A percentile compares a stretch with the other conserved stretches of the same genome.
These are phyloP conservation scores for Prosapia bicincta DNA, from an alignment of 2,888 invertebrate species.

Conservation along the genomic window DNA sequence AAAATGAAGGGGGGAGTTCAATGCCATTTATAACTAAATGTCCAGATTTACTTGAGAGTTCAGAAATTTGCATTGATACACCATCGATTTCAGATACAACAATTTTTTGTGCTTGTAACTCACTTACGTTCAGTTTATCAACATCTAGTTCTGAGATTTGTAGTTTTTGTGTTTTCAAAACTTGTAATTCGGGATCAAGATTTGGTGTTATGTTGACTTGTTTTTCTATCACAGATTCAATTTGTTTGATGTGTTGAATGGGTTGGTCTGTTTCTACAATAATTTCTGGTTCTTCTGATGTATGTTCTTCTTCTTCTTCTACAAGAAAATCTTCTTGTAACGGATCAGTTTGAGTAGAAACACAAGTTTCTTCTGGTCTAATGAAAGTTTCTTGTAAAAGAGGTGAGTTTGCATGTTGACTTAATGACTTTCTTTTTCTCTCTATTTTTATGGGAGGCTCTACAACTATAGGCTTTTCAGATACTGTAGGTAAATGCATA, in stretches of 20 bases:
- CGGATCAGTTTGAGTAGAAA: constrained; percentile 83
- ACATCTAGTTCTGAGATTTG: constrained; percentile 75
- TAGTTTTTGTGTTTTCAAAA: constrained; percentile 46
- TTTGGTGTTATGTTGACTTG: constrained; percentile 39
- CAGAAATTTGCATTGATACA: constrained; percentile 65
- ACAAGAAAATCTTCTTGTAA: constrained; percentile 72
- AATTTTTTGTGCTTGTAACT: constrained; percentile 74
- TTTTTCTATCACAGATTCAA: constrained; percentile 38
- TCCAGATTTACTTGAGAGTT: constrained; percentile 66
- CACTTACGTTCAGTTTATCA: constrained; percentile 71
- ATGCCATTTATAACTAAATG: constrained; percentile 64
- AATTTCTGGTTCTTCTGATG: constrained; percentile 10
- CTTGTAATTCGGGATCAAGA: constrained; percentile 43
- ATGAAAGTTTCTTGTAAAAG: background rate
- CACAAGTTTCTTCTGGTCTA: constrained; percentile 59
- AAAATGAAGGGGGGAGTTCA: constrained; percentile 63
- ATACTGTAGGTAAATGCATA: background rate
- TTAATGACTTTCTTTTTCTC: constrained; percentile 21
- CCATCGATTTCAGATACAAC: constrained; percentile 79
- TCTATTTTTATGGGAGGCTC: constrained; percentile 22
- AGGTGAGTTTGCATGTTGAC: background rate
- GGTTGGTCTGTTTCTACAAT: constrained; percentile 6
- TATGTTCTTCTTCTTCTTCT: constrained; percentile 46
- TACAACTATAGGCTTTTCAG: background rate
- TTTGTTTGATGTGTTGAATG: constrained; percentile 10